A percentile compares a stretch with the other conserved stretches of the same genome.
These are phyloP conservation scores for Heliothis subflexa DNA, from an alignment of 1,140 invertebrate genomes.

Conservation along the genomic window DNA sequence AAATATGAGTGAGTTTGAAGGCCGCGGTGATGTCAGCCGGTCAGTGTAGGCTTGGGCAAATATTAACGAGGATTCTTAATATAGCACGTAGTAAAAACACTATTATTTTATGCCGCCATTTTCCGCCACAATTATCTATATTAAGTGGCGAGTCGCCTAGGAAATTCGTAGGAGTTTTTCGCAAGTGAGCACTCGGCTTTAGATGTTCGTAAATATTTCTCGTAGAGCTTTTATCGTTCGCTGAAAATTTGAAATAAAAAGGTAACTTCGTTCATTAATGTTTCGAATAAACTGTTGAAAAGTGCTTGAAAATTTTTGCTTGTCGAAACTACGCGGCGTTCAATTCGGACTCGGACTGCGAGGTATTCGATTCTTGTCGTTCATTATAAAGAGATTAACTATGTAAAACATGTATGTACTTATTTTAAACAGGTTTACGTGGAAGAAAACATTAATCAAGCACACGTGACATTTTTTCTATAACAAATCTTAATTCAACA, in stretches of 20 bases:
- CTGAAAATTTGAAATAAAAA: conserved; percentile 3
- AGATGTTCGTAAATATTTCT: conserved; percentile 4
- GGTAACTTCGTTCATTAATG: not conserved
- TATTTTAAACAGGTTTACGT: no score
- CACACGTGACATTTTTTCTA: not conserved
- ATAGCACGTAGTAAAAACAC: conserved; percentile 8
- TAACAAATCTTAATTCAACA: conserved; percentile 11
- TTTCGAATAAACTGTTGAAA: conserved; percentile 7
- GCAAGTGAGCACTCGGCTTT: conserved; percentile 3
- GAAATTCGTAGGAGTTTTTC: not conserved
- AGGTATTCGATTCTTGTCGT: no score
- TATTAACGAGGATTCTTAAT: conserved; percentile 17
- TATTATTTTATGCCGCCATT: not conserved
- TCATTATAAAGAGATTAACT: no score
- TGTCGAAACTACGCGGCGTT: not conserved
- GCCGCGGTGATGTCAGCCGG: conserved; percentile 41
- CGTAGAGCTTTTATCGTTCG: not conserved
- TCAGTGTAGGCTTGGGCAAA: conserved; percentile 42
- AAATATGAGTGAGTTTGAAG: conserved; percentile 31
- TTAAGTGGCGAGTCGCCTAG: not conserved
- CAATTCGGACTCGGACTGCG: no score
- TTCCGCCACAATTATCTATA: not conserved
- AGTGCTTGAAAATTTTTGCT: conserved; percentile 1
- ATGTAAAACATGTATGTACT: no score
- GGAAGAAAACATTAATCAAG: conserved; percentile 5